These are phyloP conservation scores for Bostrychus sinensis DNA, from an alignment of 2,113 vertebrate genomes.

Conservation along the genomic window DNA sequence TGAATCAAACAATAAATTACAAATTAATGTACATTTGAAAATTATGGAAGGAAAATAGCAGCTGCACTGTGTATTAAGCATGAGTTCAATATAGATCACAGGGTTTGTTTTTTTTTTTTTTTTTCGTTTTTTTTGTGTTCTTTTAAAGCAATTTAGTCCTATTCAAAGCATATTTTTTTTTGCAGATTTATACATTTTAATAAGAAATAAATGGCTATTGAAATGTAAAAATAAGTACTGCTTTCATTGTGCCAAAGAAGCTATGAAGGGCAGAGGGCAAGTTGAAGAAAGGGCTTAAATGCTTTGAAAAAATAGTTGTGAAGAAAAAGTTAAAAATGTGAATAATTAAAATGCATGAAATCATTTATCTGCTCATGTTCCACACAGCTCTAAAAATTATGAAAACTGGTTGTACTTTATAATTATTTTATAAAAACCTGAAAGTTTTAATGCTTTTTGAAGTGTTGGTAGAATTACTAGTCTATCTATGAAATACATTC, in stretches of 20 bases:
- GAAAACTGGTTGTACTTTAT: too few species aligned
- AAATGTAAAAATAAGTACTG: slow-evolving; percentile 4
- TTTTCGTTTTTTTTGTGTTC: too few species aligned
- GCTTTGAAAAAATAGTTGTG: not conserved
- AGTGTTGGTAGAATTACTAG: too few species aligned
- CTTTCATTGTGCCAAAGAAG: slow-evolving; percentile 1
- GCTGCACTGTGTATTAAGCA: not conserved
- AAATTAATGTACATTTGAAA: not conserved
- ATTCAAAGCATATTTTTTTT: not conserved
- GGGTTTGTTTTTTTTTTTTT: too few species aligned
- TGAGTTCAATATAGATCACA: not conserved
- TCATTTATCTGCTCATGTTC: too few species aligned
- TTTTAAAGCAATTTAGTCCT: not conserved
- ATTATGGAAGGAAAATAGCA: slow-evolving; percentile 8
- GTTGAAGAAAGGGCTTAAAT: not conserved
- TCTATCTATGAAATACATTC: too few species aligned
- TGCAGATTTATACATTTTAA: not conserved
- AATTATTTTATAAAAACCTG: too few species aligned
- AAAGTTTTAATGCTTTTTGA: too few species aligned
- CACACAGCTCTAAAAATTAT: too few species aligned
- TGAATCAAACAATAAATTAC: slow-evolving; percentile 8
- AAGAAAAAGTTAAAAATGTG: not conserved
- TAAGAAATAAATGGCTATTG: not conserved
- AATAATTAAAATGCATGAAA: too few species aligned
- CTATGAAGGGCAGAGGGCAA: slow-evolving; percentile 23